Base-by-base conservation (phyloP, 2,888 invertebrate species). In the Electrophaes corylata region DNA sequence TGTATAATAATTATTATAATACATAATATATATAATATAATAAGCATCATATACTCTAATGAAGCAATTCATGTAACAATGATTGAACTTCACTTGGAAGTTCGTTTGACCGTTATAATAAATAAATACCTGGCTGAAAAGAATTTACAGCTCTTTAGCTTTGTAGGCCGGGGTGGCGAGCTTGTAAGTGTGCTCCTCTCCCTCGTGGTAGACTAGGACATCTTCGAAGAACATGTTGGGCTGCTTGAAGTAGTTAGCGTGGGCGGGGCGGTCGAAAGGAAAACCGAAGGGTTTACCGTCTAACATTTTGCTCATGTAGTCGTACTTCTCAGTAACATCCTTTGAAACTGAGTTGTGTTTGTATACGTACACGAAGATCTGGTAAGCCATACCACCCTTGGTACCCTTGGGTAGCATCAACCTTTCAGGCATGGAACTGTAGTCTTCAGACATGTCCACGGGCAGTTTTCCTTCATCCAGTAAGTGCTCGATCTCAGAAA, bases 391-490 rank as follows among this genome's bases (percentile, higher is more conserved):
- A 52, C 96, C 96, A 62, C 93, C 93, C 41, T 83, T 85, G 65
- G 92, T 94, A 75, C 96, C 96, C 77, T 93, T 95, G 29, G 96
- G 96, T 59, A 96, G 82, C 73, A 96, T 84, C 48, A 96, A 86
- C 65, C 95, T 94, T 60, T 93, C 92, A 3, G 96, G 96, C 88
- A 94, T 93, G 49, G 93, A 93, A 64, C 92, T 93, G 69, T 93
- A 91, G 41, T 90, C 83, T 63, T 92, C 89, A 61, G 87, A 86
- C 79, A 92, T 91, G 65, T 93, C 92, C 63, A 88, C 70, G 19
- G 93, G 92, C 73, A 94, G 89, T 66, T 87, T 71, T 44, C 80
- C 79, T 65, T 94, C 92, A 16, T 89, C 82, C 67, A 94, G 84
- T 33, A 94, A 88, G 57, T 93, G 92, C 79, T 93, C 92, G 57